These are phyloP conservation scores for Xanthia icteritia DNA, from an alignment of 2,888 invertebrate species.

Conservation along the genomic window DNA sequence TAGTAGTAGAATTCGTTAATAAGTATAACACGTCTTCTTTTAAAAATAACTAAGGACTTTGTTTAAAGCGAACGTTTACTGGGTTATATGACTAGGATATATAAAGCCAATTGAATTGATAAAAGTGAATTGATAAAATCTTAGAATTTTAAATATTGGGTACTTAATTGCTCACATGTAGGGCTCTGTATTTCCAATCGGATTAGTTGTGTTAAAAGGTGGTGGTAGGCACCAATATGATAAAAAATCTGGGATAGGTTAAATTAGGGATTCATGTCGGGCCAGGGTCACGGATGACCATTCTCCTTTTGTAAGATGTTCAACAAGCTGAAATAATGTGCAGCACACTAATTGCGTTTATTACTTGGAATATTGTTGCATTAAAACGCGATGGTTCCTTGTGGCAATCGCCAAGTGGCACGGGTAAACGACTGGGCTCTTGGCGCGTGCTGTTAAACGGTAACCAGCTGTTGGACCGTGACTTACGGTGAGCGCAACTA, in stretches of 20 bases:
- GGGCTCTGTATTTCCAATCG: too few relatives aligned
- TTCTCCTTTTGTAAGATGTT: constrained; percentile 25
- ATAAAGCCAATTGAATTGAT: neutral
- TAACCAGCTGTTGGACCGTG: constrained; percentile 83
- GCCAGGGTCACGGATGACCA: neutral
- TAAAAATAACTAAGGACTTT: neutral
- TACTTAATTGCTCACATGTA: too few relatives aligned
- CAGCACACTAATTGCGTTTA: constrained; percentile 32
- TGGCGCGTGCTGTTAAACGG: constrained; percentile 79
- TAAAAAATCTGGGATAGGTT: neutral
- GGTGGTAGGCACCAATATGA: neutral
- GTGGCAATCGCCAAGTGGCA: constrained; percentile 69
- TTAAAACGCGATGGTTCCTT: constrained; percentile 60
- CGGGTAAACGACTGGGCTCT: constrained; percentile 71
- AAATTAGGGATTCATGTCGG: neutral
- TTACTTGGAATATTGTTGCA: constrained; percentile 38
- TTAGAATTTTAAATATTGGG: too few relatives aligned
- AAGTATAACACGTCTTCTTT: too few relatives aligned
- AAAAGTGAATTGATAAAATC: too few relatives aligned
- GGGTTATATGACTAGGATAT: neutral
- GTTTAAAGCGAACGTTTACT: neutral
- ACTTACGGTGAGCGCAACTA: constrained; percentile 80
- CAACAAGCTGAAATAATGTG: constrained; percentile 20
- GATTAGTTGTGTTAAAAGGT: neutral
- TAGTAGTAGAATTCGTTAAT: neutral